Conservation (phyloP, 2,797 vertebrate species). For the Merluccius polli region DNA sequence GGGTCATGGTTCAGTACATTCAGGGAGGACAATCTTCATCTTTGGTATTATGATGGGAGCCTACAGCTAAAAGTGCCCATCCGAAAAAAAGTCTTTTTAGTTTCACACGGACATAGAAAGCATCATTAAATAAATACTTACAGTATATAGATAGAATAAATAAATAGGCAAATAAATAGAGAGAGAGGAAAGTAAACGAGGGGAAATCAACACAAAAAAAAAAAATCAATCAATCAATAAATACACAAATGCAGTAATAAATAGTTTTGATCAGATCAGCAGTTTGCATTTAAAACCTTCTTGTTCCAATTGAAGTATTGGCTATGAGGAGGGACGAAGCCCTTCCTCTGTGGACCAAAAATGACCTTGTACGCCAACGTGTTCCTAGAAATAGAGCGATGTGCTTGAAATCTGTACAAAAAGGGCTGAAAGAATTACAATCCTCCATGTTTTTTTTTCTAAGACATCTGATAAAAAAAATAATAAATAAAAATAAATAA, state of each 20-base stretch:
- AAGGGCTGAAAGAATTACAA: constrained; percentile 70
- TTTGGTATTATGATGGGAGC: constrained; percentile 82
- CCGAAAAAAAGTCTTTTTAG: constrained; percentile 71
- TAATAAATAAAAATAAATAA: constrained; percentile 32
- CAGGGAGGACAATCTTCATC: constrained; percentile 79
- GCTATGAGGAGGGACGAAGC: constrained; percentile 67
- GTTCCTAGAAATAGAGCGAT: constrained; percentile 72
- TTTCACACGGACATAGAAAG: constrained; percentile 77
- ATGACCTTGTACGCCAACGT: constrained; percentile 62
- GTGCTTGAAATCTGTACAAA: constrained; percentile 82
- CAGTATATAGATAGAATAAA: constrained; percentile 76
- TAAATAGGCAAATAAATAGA: constrained; percentile 73
- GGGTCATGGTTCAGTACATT: constrained; percentile 74
- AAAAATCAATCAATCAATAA: constrained; percentile 67
- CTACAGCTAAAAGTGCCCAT: constrained; percentile 78
- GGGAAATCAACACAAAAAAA: constrained; percentile 57
- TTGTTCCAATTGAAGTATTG: constrained; percentile 54
- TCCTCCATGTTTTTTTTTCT: constrained; percentile 64
- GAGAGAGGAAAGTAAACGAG: constrained; percentile 22
- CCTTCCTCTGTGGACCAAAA: constrained; percentile 66
- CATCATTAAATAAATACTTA: constrained; percentile 79
- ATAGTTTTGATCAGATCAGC: constrained; percentile 69
- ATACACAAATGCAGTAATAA: constrained; percentile 74
- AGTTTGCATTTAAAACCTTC: constrained; percentile 67
- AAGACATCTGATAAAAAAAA: constrained; percentile 63